Conservation (phyloP, 2,113 vertebrate genomes). For the Elaphurus davidianus region DNA sequence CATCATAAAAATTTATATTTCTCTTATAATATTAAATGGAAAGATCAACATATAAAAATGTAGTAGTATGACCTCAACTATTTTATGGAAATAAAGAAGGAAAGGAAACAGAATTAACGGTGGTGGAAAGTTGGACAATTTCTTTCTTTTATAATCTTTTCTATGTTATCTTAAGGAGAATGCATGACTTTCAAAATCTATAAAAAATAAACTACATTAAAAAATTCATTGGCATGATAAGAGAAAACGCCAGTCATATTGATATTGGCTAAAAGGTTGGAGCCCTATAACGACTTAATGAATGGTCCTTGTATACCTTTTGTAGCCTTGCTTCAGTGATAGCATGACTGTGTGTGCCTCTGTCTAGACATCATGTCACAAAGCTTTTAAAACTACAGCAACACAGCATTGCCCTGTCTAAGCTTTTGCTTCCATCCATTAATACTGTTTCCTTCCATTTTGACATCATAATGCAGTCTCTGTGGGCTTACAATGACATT, state of each 20-base stretch:
- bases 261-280: conserved; percentile 11
- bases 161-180: conserved; percentile 37
- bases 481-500: conserved; percentile 51
- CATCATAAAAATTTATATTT: background rate
- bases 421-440: conserved; percentile 39
- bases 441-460: conserved; percentile 40
- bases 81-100: conserved; percentile 7
- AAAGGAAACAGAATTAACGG: conserved; percentile 23
- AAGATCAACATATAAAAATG: conserved; percentile 30
- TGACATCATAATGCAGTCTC: conserved; percentile 61
- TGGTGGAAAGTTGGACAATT: background rate
- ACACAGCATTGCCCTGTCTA: background rate
- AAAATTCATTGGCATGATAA: background rate
- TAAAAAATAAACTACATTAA: conserved; percentile 15
- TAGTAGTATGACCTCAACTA: background rate
- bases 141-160: conserved; percentile 1
- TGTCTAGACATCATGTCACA: conserved; percentile 69
- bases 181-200: conserved; percentile 24
- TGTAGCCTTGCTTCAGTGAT: conserved; percentile 6
- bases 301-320: background rate
- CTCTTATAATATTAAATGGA: background rate
- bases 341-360: background rate
- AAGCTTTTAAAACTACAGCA: conserved; percentile 46
- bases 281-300: background rate
- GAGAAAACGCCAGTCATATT: background rate